Percentiles rank a stretch among this genome's conserved stretches.
Evolutionary conservation across 2,113 vertebrate species (phyloP).

Genomic region (Myrmecobius fasciatus): DNA sequence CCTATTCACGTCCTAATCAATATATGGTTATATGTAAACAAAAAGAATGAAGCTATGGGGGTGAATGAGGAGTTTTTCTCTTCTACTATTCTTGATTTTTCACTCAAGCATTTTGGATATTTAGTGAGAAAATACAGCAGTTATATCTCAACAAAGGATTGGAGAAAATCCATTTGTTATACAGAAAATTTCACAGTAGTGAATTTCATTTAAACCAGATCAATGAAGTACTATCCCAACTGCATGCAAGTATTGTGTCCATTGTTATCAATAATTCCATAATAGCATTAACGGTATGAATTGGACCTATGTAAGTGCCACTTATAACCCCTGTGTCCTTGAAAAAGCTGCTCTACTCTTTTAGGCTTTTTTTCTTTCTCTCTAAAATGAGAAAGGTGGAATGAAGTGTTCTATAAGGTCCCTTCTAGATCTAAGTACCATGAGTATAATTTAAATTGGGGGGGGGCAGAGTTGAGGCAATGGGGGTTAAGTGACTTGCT

Average conservation of each 20-base stretch:
- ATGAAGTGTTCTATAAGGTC: neutral
- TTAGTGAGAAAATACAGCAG: neutral
- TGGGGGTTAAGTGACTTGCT: no score
- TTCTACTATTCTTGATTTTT: neutral
- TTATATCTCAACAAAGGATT: neutral
- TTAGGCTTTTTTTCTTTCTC: neutral
- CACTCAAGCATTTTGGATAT: neutral
- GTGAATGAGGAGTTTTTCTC: neutral
- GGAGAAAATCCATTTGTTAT: neutral
- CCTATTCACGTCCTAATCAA: neutral
- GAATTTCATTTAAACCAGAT: neutral
- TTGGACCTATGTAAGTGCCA: neutral
- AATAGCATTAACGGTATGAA: neutral
- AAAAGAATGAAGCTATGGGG: neutral
- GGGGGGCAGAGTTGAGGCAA: no score
- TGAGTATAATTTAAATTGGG: neutral
- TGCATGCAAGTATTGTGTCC: neutral
- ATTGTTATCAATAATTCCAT: neutral
- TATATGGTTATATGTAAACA: neutral
- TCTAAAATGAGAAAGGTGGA: neutral
- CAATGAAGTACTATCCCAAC: neutral
- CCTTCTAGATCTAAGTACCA: neutral
- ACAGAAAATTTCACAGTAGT: neutral
- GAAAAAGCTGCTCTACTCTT: neutral
- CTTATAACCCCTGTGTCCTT: neutral